These are phyloP conservation scores for Scomberomorus guttatus DNA, from an alignment of 2,797 vertebrate genomes.

Conservation along the genomic window DNA sequence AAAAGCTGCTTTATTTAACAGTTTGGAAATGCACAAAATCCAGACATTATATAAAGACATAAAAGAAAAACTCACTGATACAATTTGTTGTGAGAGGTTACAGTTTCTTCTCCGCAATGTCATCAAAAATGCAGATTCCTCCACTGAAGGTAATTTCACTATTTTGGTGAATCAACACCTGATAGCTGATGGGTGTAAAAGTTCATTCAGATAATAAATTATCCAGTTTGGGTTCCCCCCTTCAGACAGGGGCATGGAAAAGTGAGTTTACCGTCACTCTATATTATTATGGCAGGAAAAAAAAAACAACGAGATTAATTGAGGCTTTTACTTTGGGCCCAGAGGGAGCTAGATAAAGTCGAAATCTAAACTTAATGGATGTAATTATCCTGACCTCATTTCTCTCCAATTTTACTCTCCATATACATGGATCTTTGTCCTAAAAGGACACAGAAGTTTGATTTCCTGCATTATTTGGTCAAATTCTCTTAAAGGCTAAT, in stretches of 20 bases:
- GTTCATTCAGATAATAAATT: conserved; percentile 27
- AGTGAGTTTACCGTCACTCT: conserved; percentile 12
- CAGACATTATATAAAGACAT: no score
- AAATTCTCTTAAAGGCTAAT: neutral
- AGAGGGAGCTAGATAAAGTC: conserved; percentile 11
- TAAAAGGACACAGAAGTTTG: neutral
- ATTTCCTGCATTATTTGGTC: neutral
- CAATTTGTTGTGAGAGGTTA: no score
- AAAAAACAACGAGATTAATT: conserved; percentile 22
- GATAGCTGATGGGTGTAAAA: neutral
- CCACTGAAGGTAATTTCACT: neutral
- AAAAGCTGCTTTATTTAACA: no score
- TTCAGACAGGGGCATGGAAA: conserved; percentile 30
- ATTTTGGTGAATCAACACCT: neutral
- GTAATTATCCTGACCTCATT: conserved; percentile 36
- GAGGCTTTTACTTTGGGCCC: conserved; percentile 29
- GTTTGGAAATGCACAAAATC: no score
- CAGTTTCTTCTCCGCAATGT: neutral
- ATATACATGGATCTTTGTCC: conserved; percentile 4
- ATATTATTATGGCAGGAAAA: conserved; percentile 18
- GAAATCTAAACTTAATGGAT: conserved; percentile 24
- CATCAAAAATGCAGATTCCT: no score
- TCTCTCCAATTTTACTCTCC: neutral
- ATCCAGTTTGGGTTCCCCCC: neutral
- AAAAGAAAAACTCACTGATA: no score